phyloP scores from a whole-genome alignment of 2,113 vertebrate genomes.

The Polypterus bichir region DNA sequence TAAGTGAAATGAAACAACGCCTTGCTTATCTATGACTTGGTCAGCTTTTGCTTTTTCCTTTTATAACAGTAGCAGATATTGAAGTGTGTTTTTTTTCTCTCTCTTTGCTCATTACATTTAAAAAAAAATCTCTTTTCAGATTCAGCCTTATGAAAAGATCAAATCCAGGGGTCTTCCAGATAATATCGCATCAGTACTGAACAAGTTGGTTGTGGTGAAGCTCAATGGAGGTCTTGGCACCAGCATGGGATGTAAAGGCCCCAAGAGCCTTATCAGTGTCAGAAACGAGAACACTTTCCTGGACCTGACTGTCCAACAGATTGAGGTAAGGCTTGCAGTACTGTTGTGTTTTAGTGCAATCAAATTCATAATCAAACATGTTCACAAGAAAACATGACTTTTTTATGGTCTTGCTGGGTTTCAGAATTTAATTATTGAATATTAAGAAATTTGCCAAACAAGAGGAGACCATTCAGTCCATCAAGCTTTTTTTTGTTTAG shows the following conservation, averaged over 20 bases:
- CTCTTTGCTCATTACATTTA: no score
- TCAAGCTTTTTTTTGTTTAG: no score
- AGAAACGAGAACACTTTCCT: slow-evolving; percentile 93
- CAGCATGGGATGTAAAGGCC: slow-evolving; percentile 95
- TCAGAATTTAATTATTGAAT: no score
- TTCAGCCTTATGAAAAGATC: slow-evolving; percentile 86
- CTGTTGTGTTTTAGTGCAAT: neutral
- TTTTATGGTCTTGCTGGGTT: no score
- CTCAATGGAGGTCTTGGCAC: slow-evolving; percentile 91
- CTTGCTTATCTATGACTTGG: no score
- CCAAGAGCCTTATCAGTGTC: slow-evolving; percentile 91
- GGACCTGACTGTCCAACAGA: slow-evolving; percentile 92
- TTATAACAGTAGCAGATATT: no score
- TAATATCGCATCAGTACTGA: slow-evolving; percentile 63
- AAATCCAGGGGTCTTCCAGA: slow-evolving; percentile 61
- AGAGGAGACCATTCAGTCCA: no score
- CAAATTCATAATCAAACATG: neutral
- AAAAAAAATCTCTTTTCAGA: slow-evolving; percentile 37
- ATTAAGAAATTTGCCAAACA: no score
- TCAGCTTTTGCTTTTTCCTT: no score
- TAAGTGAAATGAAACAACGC: no score
- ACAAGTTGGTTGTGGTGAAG: slow-evolving; percentile 88
- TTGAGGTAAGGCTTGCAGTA: slow-evolving; percentile 60
- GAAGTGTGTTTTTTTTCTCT: no score
- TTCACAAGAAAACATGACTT: neutral